phyloP scores from a whole-genome alignment of 2,797 vertebrate genomes.

The Melopsittacus undulatus region DNA sequence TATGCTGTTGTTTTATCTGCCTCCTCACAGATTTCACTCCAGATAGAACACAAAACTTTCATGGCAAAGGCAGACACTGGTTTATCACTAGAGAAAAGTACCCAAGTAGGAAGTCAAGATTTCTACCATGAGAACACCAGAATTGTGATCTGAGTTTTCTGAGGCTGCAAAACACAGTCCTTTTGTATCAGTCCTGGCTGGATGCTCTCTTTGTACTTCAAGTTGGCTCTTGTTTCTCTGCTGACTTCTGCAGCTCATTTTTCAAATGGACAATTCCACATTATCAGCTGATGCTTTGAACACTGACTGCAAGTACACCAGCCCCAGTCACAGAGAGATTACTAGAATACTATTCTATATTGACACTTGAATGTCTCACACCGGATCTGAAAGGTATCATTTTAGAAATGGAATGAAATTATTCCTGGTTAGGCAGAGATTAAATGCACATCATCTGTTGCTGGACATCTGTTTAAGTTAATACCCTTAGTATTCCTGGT shows the following conservation, averaged over 20 bases:
- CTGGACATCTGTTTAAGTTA: slow-evolving; percentile 53
- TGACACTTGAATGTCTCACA: slow-evolving; percentile 35
- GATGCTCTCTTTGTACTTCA: neutral
- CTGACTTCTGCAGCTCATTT: neutral
- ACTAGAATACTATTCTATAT: neutral
- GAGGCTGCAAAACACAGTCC: neutral
- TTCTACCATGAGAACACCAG: neutral
- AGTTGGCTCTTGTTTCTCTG: neutral
- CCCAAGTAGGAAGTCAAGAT: neutral
- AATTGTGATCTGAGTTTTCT: neutral
- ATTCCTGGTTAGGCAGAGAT: slow-evolving; percentile 37
- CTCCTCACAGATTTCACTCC: neutral
- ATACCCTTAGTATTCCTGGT: neutral
- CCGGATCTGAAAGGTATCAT: neutral
- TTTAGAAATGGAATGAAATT: slow-evolving; percentile 34
- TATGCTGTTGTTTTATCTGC: neutral
- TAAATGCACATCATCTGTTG: slow-evolving; percentile 37
- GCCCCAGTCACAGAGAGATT: neutral
- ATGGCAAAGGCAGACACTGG: neutral
- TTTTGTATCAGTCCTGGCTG: neutral
- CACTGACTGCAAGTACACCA: neutral
- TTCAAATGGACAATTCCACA: neutral
- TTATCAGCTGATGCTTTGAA: slow-evolving; percentile 6
- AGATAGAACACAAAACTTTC: neutral
- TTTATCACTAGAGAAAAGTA: neutral